phyloP scores from a whole-genome alignment of 2,888 invertebrate genomes.

The Trissoscelio sp. region DNA sequence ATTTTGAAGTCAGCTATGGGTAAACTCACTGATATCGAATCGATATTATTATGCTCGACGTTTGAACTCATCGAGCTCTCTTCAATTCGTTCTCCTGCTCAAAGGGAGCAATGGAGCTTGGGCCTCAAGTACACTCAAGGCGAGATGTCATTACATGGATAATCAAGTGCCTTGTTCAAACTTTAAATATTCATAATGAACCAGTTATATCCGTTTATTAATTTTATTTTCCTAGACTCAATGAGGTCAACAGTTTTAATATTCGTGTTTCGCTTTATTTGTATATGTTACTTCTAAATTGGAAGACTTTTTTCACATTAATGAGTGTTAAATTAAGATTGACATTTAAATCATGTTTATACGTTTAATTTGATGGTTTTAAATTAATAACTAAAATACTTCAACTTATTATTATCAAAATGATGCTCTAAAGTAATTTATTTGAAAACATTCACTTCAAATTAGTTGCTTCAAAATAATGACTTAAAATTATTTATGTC shows the following conservation, averaged over 20 bases:
- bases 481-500: no score
- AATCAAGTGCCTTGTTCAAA: slow-evolving; percentile 45
- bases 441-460: no score
- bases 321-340: no score
- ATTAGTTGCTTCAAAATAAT: no score
- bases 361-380: no score
- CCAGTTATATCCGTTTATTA: slow-evolving; percentile 33
- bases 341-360: no score
- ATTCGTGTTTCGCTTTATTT: no score
- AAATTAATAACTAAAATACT: no score
- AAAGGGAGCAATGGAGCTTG: slow-evolving; percentile 53
- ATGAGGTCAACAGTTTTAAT: slow-evolving; percentile 26
- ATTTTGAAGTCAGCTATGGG: slow-evolving; percentile 79
- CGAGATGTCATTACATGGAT: slow-evolving; percentile 49
- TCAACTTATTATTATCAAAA: no score
- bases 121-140: slow-evolving; percentile 36
- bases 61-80: slow-evolving; percentile 74
- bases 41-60: slow-evolving; percentile 75
- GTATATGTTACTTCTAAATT: no score
- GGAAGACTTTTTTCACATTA: no score
- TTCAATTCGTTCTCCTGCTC: slow-evolving; percentile 48
- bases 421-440: no score
- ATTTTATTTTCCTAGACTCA: slow-evolving; percentile 24
- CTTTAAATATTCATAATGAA: slow-evolving; percentile 62
- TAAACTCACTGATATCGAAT: slow-evolving; percentile 79